Evolutionary conservation across 2,888 invertebrate genomes (phyloP), one percentile per base, ranked within the genome.

Genomic region (Slavum lentiscoides): DNA sequence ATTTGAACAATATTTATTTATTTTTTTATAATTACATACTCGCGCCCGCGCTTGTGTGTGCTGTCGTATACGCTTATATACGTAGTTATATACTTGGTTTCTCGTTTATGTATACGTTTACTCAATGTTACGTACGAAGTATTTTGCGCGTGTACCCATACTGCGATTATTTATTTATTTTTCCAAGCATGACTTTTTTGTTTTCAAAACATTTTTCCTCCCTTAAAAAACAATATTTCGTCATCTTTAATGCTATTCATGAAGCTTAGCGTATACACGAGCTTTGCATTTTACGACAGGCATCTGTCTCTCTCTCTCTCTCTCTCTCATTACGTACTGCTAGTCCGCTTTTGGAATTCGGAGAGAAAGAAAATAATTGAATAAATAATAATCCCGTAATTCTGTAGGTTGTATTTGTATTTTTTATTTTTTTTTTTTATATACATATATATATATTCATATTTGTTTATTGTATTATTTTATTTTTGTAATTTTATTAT

Each of bases 221-320:
- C 4, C 4, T 30, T 30, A 30, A 30, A 30, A 30, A 30, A 30
- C 4, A 30, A 2, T 53, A n/a, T 70, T 70, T 23, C 9, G 62
- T 53, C 19, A 68, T 68, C 2, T 30, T 30, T 53, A 43, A 68
- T 23, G 23, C 8, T 68, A 23, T 53, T 7, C 69, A 11, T 53
- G 9, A 19, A 11, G 73, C 73, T 61, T 73, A 1, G 49, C 49
- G 17, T 15, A 37, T 5, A 68, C 43, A 9, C 15, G 68, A 76
- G 68, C 76, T 68, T 76, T 69, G 76, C 76, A 43, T 76, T 76
- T 69, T 30, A 9, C 19, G 39, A 21, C n/a, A 67, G 62, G 15
- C 39, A n/a, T 67, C n/a, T n/a, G n/a, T n/a, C n/a, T n/a, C n/a
- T n/a, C n/a, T n/a, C n/a, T n/a, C n/a, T n/a, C n/a, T n/a, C n/a